Evolutionary conservation across 1,140 invertebrate genomes (phyloP).

Genomic region (Drosophila miranda): DNA sequence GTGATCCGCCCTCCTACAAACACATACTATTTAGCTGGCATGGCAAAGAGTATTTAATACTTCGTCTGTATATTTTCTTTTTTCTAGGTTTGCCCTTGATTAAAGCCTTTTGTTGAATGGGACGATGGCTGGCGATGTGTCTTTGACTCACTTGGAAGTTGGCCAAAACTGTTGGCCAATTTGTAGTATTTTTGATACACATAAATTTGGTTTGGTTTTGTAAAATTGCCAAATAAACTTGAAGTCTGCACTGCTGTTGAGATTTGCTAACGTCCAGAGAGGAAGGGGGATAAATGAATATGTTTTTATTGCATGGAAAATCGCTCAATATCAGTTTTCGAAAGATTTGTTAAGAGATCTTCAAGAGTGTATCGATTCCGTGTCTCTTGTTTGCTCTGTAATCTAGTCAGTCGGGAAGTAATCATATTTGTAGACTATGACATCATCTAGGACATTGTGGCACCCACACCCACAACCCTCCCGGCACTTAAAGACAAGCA

Average conservation of each 20-base stretch:
- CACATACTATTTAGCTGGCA: too few species aligned
- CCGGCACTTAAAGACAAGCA: slow-evolving; percentile 15
- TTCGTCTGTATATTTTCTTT: too few species aligned
- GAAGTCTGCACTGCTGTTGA: slow-evolving; percentile 32
- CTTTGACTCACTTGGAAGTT: slow-evolving; percentile 63
- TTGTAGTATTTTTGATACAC: slow-evolving; percentile 23
- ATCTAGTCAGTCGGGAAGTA: slow-evolving; percentile 9
- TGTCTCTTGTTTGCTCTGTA: background rate
- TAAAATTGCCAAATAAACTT: slow-evolving; percentile 57
- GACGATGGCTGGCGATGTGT: slow-evolving; percentile 19
- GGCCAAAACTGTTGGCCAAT: slow-evolving; percentile 54
- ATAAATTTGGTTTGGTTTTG: slow-evolving; percentile 41
- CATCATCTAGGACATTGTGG: slow-evolving; percentile 45
- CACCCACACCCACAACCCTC: slow-evolving; percentile 7
- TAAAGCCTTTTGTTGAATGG: slow-evolving; percentile 23
- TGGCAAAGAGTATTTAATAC: too few species aligned
- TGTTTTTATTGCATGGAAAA: slow-evolving; percentile 12
- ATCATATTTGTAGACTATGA: slow-evolving; percentile 44
- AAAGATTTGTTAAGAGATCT: background rate
- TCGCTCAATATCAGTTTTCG: background rate
- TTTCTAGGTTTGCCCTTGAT: slow-evolving; percentile 30
- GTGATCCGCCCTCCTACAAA: too few species aligned
- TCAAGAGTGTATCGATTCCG: background rate
- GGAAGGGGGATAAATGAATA: slow-evolving; percentile 4
- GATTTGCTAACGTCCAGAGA: slow-evolving; percentile 23